These are phyloP conservation scores for Eolophus roseicapilla DNA, from an alignment of 2,113 vertebrate genomes.

Conservation along the genomic window DNA sequence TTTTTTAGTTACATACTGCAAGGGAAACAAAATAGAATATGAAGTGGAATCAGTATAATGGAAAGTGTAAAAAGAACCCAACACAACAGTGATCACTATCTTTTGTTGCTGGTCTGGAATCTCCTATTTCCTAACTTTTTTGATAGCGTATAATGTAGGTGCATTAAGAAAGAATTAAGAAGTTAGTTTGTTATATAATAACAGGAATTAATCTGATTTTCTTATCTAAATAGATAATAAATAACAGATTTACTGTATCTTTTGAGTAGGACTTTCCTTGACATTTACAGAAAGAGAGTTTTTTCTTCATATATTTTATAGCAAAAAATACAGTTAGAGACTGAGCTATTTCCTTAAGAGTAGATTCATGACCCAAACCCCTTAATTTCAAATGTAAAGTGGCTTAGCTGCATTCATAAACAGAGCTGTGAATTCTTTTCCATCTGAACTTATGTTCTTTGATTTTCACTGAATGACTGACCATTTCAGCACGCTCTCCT, in stretches of 20 bases:
- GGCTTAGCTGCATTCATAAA: slow-evolving; percentile 46
- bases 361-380: neutral
- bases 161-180: neutral
- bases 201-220: neutral
- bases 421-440: slow-evolving; percentile 1
- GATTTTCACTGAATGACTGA: slow-evolving; percentile 43
- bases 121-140: neutral
- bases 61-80: neutral
- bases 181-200: neutral
- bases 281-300: neutral
- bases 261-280: neutral
- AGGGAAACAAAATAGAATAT: neutral
- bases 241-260: neutral
- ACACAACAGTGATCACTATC: neutral
- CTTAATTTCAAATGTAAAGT: slow-evolving; percentile 55
- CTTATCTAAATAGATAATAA: neutral
- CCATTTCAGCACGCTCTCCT: slow-evolving; percentile 37
- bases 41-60: neutral
- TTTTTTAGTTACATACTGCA: neutral
- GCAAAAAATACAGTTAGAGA: neutral
- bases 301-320: neutral
- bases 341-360: neutral
- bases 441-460: slow-evolving; percentile 43
- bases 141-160: neutral
- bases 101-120: neutral